Percentiles rank a stretch among this genome's conserved stretches.
These are phyloP conservation scores for Caenorhabditis panamensis DNA, from an alignment of 2,888 invertebrate genomes.

Conservation along the genomic window DNA sequence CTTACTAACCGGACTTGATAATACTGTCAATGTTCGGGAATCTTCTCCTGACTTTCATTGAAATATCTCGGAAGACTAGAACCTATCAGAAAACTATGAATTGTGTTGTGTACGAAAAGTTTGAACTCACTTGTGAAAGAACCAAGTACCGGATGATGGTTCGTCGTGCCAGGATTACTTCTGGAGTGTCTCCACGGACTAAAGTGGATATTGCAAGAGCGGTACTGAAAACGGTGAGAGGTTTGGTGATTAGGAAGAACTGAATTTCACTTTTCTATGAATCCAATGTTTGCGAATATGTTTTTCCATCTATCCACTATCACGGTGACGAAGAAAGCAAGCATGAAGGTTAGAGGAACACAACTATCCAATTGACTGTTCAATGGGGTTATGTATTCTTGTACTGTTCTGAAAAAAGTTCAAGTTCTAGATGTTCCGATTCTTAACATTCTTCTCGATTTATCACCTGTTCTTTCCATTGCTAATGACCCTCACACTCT, in stretches of 20 bases:
- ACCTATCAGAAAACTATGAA: conserved; percentile 50
- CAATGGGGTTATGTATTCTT: conserved; percentile 29
- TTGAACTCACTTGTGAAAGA: conserved; percentile 58
- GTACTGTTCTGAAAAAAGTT: conserved; percentile 11
- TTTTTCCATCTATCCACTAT: conserved; percentile 73
- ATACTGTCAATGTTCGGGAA: conserved; percentile 73
- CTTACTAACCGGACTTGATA: conserved; percentile 65
- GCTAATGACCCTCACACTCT: too few species aligned
- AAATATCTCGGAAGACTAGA: conserved; percentile 76
- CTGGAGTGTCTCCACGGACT: conserved; percentile 61
- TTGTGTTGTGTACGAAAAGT: not conserved
- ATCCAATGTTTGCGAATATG: conserved; percentile 69
- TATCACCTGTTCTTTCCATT: too few species aligned
- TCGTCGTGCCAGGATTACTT: conserved; percentile 58
- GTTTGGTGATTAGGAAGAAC: not conserved
- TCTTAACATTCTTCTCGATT: too few species aligned
- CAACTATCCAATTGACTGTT: conserved; percentile 49
- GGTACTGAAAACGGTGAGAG: conserved; percentile 49
- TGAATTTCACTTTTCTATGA: conserved; percentile 70
- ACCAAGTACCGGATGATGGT: conserved; percentile 70
- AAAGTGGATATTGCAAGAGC: conserved; percentile 68
- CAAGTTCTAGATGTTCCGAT: too few species aligned
- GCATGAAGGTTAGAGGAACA: conserved; percentile 72
- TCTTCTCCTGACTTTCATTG: conserved; percentile 69
- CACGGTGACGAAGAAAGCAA: conserved; percentile 73